Base-by-base conservation (phyloP, 2,113 vertebrate genomes). In the Scortum barcoo region DNA sequence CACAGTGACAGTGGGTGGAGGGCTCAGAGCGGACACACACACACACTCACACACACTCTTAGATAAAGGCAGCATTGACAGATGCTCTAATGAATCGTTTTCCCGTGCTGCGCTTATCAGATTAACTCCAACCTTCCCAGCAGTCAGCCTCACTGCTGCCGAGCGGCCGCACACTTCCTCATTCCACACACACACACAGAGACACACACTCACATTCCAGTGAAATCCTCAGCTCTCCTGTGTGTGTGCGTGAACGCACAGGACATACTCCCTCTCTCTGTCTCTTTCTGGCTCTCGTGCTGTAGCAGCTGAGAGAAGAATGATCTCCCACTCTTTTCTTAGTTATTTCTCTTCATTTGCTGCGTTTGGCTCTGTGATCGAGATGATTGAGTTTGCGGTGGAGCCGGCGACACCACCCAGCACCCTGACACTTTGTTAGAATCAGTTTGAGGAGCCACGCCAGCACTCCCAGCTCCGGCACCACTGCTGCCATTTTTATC, bases 161-260 rank as follows among this genome's bases (percentile, higher is more conserved):
- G 62, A 73, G 63, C 53, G 13, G 46, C 77, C 38, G 73, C 76
- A 73, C 44, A 74, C 87, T 94, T 95, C 93, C 94, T 92, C 93
- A 93, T 94, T 94, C 92, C 92, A 66, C 30, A 48, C 79, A 73
- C n/a, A n/a, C n/a, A n/a, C n/a, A n/a, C n/a, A n/a, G n/a, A n/a
- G n/a, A 66, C 30, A 48, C 79, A 73, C n/a, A n/a, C n/a, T n/a
- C n/a, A n/a, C 91, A 93, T 93, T 93, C 91, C 90, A 73, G 56
- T 68, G 36, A 65, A 75, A 88, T 66, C 16, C 79, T 81, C 89
- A 77, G 80, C 78, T 90, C 89, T 72, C 68, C 77, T 79, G 63
- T 81, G 51, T 65, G 85, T 80, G 51, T 56, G 83, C 38, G 7
- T 82, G 63, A 81, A 60, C 66, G 85, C 80, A 56, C 86, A 33